These are phyloP conservation scores for Chlorodrepanis virens DNA, from an alignment of 2,113 vertebrate species.

Conservation along the genomic window DNA sequence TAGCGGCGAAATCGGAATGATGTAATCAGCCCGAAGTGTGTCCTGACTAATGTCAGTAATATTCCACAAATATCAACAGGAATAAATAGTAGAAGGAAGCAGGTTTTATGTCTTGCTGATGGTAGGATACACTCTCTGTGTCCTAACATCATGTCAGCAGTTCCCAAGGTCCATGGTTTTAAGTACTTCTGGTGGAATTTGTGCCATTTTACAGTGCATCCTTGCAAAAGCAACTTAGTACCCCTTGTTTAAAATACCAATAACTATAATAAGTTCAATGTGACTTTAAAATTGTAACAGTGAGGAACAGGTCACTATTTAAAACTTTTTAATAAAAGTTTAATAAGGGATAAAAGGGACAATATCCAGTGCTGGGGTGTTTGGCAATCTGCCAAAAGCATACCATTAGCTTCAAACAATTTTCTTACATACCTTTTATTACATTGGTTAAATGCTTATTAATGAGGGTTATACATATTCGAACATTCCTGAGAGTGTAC, in stretches of 20 bases:
- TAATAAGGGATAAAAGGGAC: background rate
- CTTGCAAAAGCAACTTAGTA: conserved; percentile 20
- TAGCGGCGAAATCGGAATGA: background rate
- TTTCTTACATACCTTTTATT: background rate
- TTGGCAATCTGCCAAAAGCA: background rate
- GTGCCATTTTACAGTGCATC: background rate
- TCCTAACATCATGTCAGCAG: background rate
- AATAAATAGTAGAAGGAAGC: background rate
- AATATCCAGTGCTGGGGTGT: background rate
- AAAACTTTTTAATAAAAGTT: background rate
- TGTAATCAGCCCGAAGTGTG: no score
- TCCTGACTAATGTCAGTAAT: no score
- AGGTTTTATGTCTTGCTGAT: background rate
- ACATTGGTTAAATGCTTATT: background rate
- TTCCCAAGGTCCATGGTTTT: background rate
- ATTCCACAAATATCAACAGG: background rate
- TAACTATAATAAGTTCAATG: conserved; percentile 10
- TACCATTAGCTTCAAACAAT: background rate
- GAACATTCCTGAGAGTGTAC: background rate
- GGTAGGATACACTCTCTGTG: background rate
- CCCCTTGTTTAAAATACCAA: background rate
- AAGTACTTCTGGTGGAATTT: conserved; percentile 1
- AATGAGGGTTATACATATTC: background rate
- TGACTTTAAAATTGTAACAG: background rate
- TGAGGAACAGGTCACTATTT: background rate